Percentiles rank a stretch among this genome's conserved stretches.
These are phyloP conservation scores for Metopolophium dirhodum DNA, from an alignment of 1,140 invertebrate genomes.

Conservation along the genomic window DNA sequence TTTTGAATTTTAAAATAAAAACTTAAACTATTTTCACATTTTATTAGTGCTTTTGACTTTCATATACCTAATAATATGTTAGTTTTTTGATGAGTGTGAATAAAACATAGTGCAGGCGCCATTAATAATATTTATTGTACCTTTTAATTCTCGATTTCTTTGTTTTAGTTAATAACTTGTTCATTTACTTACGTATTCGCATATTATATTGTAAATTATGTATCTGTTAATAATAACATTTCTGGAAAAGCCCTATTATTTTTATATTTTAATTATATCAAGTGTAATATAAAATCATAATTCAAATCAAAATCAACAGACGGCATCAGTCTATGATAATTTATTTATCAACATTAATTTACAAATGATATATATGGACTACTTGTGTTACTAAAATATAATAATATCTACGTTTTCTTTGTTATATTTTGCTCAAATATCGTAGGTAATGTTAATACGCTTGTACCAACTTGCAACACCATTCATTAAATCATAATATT, in stretches of 20 bases:
- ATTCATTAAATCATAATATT: background rate
- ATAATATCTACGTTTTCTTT: background rate
- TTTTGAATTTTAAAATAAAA: slow-evolving; percentile 8
- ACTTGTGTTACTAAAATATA: background rate
- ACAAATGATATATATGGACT: background rate
- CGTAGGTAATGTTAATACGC: background rate
- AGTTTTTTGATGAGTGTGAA: background rate
- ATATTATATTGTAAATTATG: background rate
- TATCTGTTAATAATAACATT: no score
- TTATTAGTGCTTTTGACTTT: background rate
- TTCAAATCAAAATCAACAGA: background rate
- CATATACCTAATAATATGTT: background rate
- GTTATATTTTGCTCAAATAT: background rate
- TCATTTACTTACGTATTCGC: background rate
- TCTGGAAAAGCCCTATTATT: no score
- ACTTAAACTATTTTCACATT: background rate
- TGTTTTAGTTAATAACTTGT: background rate
- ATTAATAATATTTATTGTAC: background rate
- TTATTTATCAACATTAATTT: background rate
- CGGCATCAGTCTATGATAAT: background rate
- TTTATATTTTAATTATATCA: no score
- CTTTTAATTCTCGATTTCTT: background rate
- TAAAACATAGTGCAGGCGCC: background rate
- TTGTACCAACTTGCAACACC: background rate
- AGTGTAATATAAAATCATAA: no score